These are phyloP conservation scores for Tachina fera DNA, from an alignment of 2,888 invertebrate species.

Conservation along the genomic window DNA sequence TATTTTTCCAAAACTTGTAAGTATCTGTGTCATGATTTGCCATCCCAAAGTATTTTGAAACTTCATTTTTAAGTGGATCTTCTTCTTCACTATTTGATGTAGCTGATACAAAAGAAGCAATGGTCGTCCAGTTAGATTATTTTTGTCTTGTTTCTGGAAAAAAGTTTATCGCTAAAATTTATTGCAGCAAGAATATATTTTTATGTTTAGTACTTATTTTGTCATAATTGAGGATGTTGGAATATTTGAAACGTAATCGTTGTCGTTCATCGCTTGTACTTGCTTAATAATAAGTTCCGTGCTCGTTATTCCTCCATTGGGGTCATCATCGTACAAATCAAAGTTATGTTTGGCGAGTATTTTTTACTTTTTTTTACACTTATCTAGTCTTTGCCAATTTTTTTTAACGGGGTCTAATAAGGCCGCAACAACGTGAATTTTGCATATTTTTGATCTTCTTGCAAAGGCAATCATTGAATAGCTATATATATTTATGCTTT, in stretches of 20 bases:
- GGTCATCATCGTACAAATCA: constrained; percentile 14
- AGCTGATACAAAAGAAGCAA: background rate
- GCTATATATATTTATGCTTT: no score
- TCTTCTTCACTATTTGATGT: background rate
- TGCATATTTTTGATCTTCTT: no score
- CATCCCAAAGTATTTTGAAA: constrained; percentile 2
- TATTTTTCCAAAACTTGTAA: constrained; percentile 27
- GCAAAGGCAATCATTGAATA: no score
- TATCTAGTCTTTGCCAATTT: no score
- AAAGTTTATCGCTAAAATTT: background rate
- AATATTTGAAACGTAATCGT: background rate
- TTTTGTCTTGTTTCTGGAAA: constrained; percentile 15
- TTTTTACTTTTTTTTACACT: no score
- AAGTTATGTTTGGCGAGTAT: background rate
- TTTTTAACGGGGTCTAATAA: no score
- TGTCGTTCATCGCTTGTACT: background rate
- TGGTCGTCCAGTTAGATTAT: no score
- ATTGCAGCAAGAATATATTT: background rate
- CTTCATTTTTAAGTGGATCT: constrained; percentile 15
- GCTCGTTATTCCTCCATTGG: background rate
- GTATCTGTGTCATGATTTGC: background rate
- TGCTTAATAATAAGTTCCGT: background rate
- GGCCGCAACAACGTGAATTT: no score
- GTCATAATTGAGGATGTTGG: background rate
- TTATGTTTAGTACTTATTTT: background rate